phyloP scores from a whole-genome alignment of 1,140 invertebrate species.

The Antheraea mylitta region DNA sequence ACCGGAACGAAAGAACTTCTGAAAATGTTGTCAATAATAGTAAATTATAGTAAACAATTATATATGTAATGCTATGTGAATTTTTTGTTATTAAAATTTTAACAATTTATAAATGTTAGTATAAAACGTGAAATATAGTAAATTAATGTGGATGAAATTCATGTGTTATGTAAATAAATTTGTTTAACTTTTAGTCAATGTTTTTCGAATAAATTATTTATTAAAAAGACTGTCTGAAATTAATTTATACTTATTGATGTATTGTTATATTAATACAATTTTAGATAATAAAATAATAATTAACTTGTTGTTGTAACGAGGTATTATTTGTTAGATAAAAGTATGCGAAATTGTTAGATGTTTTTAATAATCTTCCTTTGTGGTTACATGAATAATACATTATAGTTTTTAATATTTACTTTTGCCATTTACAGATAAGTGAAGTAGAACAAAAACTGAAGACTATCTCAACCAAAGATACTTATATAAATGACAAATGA shows the following conservation, averaged over 20 bases:
- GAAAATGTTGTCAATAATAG: not conserved
- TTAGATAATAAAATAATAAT: slow-evolving; percentile 4
- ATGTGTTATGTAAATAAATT: too few relatives aligned
- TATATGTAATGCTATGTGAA: too few relatives aligned
- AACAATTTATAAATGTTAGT: not conserved
- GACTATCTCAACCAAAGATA: too few relatives aligned
- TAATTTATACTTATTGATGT: slow-evolving; percentile 13
- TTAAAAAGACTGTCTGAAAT: slow-evolving; percentile 39
- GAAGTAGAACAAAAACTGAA: too few relatives aligned
- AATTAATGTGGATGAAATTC: slow-evolving; percentile 9
- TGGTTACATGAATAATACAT: not conserved
- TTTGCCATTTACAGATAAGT: not conserved
- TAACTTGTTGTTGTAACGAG: slow-evolving; percentile 15
- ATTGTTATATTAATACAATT: not conserved
- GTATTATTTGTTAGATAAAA: not conserved
- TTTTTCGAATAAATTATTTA: slow-evolving; percentile 31
- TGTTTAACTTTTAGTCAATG: slow-evolving; percentile 13
- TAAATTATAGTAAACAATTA: too few relatives aligned
- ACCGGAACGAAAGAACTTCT: not conserved
- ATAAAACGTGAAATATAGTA: not conserved
- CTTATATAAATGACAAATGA: too few relatives aligned
- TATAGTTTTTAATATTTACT: slow-evolving; percentile 8
- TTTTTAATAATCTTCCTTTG: not conserved
- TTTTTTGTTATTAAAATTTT: not conserved
- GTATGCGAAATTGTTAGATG: slow-evolving; percentile 2